A percentile compares a stretch with the other conserved stretches of the same genome.
Conservation (phyloP, 2,888 invertebrate species). For the Agapostemon virescens region DNA sequence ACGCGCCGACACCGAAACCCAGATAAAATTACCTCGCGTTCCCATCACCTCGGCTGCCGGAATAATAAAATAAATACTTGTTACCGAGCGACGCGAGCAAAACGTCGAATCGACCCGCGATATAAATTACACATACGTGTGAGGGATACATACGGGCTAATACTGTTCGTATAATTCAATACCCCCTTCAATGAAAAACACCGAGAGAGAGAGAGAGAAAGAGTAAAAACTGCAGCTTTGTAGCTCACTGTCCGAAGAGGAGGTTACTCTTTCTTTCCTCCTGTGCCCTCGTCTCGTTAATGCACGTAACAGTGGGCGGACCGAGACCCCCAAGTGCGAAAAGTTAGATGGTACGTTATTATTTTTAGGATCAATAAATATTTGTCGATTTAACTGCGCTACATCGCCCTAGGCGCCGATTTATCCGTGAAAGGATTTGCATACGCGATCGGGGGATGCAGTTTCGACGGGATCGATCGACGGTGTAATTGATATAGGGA, state of each 20-base stretch:
- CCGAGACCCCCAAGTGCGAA: slow-evolving; percentile 59
- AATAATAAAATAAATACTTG: slow-evolving; percentile 47
- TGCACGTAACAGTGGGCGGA: slow-evolving; percentile 51
- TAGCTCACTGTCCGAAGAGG: slow-evolving; percentile 18
- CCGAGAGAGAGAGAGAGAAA: not conserved
- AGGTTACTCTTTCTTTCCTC: not conserved
- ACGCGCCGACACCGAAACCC: slow-evolving; percentile 46
- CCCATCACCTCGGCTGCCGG: slow-evolving; percentile 18
- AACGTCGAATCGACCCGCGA: slow-evolving; percentile 40
- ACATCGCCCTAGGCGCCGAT: slow-evolving; percentile 49
- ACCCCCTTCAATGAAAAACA: slow-evolving; percentile 34
- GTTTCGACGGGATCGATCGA: slow-evolving; percentile 50
- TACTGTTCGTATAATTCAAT: slow-evolving; percentile 52
- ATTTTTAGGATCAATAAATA: slow-evolving; percentile 54
- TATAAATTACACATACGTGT: slow-evolving; percentile 49
- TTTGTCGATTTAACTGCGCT: slow-evolving; percentile 53
- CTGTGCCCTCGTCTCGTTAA: slow-evolving; percentile 43
- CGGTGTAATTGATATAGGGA: slow-evolving; percentile 59
- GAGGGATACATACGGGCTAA: slow-evolving; percentile 39
- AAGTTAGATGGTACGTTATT: slow-evolving; percentile 55
- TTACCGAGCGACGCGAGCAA: slow-evolving; percentile 30
- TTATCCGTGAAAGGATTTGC: slow-evolving; percentile 51
- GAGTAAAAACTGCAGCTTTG: slow-evolving; percentile 30
- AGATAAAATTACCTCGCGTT: slow-evolving; percentile 51
- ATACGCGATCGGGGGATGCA: slow-evolving; percentile 26